Percentiles rank a stretch among this genome's conserved stretches.
phyloP scores from a whole-genome alignment of 2,888 invertebrate species.

The Schizaphis graminum region DNA sequence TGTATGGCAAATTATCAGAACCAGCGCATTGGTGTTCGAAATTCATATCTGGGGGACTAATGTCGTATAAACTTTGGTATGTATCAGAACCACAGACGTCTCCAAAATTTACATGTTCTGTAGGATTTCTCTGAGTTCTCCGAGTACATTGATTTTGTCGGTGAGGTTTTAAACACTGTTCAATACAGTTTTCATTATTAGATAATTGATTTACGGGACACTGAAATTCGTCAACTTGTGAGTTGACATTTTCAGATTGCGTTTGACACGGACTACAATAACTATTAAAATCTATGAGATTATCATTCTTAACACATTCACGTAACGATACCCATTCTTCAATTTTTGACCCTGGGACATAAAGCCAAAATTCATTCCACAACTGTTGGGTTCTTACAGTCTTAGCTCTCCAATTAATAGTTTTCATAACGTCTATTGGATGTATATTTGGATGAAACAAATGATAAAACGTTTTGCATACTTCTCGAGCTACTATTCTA shows the following conservation, averaged over 20 bases:
- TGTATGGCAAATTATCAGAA: neutral
- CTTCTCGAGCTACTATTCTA: conserved; percentile 46
- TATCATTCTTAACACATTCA: neutral
- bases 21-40: neutral
- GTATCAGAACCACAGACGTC: neutral
- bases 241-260: neutral
- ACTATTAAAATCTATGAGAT: neutral
- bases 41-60: neutral
- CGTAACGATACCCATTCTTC: conserved; percentile 33
- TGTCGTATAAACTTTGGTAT: neutral
- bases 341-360: neutral
- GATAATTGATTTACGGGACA: neutral
- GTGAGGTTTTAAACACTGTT: neutral
- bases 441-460: neutral
- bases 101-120: neutral
- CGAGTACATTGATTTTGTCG: neutral
- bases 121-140: neutral
- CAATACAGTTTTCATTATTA: neutral
- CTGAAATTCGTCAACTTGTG: neutral
- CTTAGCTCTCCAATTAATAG: neutral
- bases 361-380: conserved; percentile 41
- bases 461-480: conserved; percentile 39
- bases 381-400: neutral
- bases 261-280: neutral
- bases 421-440: neutral